Conservation (phyloP, 2,797 vertebrate species). For the Sebastes vulpes region DNA sequence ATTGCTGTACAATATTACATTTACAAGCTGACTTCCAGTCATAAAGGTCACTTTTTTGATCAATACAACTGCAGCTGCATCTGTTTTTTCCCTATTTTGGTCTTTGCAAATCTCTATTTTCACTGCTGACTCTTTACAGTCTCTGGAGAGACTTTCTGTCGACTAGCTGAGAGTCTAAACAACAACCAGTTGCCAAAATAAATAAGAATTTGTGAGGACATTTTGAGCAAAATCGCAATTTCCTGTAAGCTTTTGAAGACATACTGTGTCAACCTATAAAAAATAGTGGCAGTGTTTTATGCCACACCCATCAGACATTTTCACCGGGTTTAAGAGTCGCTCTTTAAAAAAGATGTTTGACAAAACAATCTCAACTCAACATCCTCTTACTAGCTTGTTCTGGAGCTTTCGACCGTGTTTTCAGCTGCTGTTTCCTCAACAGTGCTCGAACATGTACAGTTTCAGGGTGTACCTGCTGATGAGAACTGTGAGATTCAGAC, state of each 20-base stretch:
- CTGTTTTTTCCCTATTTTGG: background rate
- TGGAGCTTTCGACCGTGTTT: too few relatives aligned
- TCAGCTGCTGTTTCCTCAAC: too few relatives aligned
- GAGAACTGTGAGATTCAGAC: too few relatives aligned
- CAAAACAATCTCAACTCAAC: too few relatives aligned
- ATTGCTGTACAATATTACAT: background rate
- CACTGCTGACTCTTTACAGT: background rate
- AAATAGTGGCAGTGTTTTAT: background rate
- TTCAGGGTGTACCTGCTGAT: too few relatives aligned
- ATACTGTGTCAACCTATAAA: background rate
- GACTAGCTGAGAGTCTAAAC: background rate
- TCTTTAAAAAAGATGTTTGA: too few relatives aligned
- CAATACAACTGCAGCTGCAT: background rate
- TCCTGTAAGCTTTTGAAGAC: background rate
- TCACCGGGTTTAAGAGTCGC: too few relatives aligned
- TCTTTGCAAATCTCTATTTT: background rate
- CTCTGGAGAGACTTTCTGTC: background rate
- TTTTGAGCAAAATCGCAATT: background rate
- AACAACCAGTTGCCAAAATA: background rate
- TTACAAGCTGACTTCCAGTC: background rate
- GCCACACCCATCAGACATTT: too few relatives aligned
- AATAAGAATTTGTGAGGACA: background rate
- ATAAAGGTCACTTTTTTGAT: background rate
- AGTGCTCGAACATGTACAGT: too few relatives aligned
- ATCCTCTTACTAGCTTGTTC: too few relatives aligned